Percentiles rank a stretch among this genome's conserved stretches.
phyloP scores from a whole-genome alignment of 1,140 invertebrate genomes.

The Neodiprion fabricii region DNA sequence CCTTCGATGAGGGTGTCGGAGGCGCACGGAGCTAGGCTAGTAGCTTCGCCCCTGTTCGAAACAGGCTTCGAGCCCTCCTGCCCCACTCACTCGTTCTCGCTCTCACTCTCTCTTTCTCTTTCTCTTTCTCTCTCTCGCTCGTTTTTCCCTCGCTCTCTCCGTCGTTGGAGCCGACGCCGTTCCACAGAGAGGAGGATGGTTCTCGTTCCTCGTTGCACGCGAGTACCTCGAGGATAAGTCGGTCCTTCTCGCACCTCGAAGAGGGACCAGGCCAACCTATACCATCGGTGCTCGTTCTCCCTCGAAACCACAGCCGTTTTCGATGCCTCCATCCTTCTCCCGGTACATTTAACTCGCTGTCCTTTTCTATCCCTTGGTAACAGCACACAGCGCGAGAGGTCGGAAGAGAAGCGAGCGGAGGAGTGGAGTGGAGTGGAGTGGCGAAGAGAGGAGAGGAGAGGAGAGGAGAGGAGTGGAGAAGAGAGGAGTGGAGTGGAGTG shows the following conservation, averaged over 20 bases:
- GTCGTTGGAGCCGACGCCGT: neutral
- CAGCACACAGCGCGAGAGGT: neutral
- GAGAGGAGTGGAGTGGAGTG: too few relatives aligned
- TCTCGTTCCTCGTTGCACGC: neutral
- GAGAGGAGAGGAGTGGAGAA: too few relatives aligned
- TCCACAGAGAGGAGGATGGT: neutral
- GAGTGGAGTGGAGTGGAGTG: too few relatives aligned
- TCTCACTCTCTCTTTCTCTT: neutral
- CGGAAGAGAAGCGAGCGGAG: neutral
- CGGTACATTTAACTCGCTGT: neutral
- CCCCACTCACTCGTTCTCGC: neutral
- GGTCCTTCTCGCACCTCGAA: neutral
- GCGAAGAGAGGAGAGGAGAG: too few relatives aligned
- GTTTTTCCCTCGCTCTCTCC: neutral
- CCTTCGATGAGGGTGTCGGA: neutral
- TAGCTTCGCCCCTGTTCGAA: constrained; percentile 2
- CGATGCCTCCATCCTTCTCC: neutral
- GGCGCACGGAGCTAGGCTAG: neutral
- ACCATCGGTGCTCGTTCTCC: neutral
- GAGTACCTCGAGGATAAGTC: neutral
- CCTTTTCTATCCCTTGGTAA: constrained; percentile 4
- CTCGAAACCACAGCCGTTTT: neutral
- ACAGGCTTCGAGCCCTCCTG: constrained; percentile 3
- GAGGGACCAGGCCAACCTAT: neutral
- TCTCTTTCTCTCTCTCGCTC: neutral